Evolutionary conservation across 2,113 vertebrate species (phyloP), one percentile per base, ranked within the genome.

Genomic region (Oreamnos americanus): DNA sequence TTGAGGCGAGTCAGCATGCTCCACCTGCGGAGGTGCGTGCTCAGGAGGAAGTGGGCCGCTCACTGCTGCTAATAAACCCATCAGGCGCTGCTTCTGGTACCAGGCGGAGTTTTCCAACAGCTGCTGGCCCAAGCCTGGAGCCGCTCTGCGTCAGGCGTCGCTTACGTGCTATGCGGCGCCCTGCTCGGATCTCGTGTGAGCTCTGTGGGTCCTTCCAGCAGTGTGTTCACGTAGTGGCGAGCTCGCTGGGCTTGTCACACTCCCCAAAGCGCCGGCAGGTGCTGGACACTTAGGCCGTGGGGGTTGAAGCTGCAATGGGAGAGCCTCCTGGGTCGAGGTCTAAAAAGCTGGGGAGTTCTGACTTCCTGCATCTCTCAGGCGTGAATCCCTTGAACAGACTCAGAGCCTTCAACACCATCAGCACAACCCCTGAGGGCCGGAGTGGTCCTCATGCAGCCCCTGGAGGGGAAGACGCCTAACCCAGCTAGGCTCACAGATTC

Each of bases 1-100:
- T 67, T 98, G 62, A 99, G 98, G 98, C 23, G 6, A 76, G 36
- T 76, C 71, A 26, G 71, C 23, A 43, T 26, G 71, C 71, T 43
- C 23, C 71, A 15, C 39, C 39, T 26, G 71, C 99, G 99, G 13
- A 99, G 99, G 99, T 99, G 98, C 39, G 99, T 99, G 74, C 99
- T 99, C 99, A 99, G 99, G 93, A 99, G 99, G 58, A 99, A 99
- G 89, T 98, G 98, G 98, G 0, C 99, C 98, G 2, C 99, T 99
- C 1, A 99, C 98, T 0, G 99, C 98, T 21, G 98, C 97, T 60
- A 99, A 96, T 81, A 99, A 99, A 1, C 96, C 96, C 79, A 99
- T 98, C 62, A 99, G 98, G 13, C 93, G 94, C 97, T 98, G 93
- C 67, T 98, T 93, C 87, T 98, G 98, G 97, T 99, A 99, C 99